Base-by-base conservation (phyloP, 2,113 vertebrate species). In the Ptilorrhoa leucosticta region DNA sequence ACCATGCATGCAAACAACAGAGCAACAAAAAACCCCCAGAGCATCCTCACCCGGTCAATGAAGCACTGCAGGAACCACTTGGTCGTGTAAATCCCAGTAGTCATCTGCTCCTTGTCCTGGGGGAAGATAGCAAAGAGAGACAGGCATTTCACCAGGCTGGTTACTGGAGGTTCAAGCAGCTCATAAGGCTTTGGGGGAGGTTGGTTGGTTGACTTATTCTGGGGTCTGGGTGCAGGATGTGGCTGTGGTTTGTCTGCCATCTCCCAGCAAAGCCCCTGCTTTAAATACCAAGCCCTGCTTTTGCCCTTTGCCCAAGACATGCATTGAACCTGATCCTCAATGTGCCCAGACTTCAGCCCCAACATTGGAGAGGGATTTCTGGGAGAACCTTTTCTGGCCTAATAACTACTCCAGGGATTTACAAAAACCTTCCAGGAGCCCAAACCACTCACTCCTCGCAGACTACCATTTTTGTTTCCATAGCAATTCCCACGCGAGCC, bases 61-160 rank as follows among this genome's bases (percentile, higher is more conserved):
- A 99, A 99, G 90, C 99, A 99, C 95, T 99, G 99, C 57, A 99
- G 97, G 93, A 99, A 99, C 99, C 99, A 99, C 96, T 99, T 99
- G 91, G 99, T 99, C n/a, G 99, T 99, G 91, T 99, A 99, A 96
- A 99, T 98, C 83, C 99, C 99, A 0, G 98, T 98, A 31, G 98
- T 98, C 99, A 99, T 99, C 98, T 99, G 99, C 93, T 99, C 99
- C 94, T 98, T 99, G 92, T 99, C 99, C 99, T 99, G 93, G 24
- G 21, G 39, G 20, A 40, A 92, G 83, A 93, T 4, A 93, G 17
- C 30, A 88, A 51, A 84, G 35, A 76, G 37, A 88, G 50, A 88
- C 4, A 44, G 7, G 42, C 1, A 6, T 71, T 81, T 89, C 78
- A 95, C 16, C 65, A 60, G 37, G 37, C 42, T 45, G 77, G 27